Conservation (phyloP, 2,888 invertebrate species). For the Latrodectus hesperus region DNA sequence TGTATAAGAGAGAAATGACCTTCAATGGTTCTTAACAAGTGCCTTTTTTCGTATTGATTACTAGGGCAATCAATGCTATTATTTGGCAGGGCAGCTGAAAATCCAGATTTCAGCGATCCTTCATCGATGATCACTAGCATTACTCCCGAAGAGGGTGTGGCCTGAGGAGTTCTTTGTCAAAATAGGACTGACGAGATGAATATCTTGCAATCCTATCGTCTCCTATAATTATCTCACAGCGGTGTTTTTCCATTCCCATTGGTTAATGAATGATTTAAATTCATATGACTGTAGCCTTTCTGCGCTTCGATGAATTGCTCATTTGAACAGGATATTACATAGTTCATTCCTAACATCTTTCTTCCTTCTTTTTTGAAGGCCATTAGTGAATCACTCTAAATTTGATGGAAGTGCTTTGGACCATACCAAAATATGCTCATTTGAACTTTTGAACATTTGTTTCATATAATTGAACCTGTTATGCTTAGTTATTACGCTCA, state of each 20-base stretch:
- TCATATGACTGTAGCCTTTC: constrained; percentile 53
- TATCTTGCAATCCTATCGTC: constrained; percentile 65
- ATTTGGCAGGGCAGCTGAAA: constrained; percentile 42
- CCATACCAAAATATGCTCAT: too few relatives aligned
- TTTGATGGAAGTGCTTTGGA: not conserved
- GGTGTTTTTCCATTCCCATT: constrained; percentile 58
- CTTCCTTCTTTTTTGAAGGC: constrained; percentile 14
- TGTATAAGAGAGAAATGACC: not conserved
- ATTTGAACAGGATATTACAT: constrained; percentile 33
- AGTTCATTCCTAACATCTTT: constrained; percentile 27
- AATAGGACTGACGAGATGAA: constrained; percentile 44
- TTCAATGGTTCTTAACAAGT: constrained; percentile 26
- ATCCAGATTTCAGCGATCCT: constrained; percentile 56
- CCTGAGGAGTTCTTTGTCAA: constrained; percentile 58
- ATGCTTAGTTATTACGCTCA: too few relatives aligned
- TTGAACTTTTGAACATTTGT: too few relatives aligned
- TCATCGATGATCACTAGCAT: constrained; percentile 59
- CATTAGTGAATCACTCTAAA: constrained; percentile 16
- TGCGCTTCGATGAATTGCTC: constrained; percentile 24
- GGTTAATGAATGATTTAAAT: constrained; percentile 52
- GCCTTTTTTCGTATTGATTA: constrained; percentile 55
- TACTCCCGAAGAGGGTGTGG: constrained; percentile 51
- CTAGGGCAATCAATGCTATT: constrained; percentile 48
- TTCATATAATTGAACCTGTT: too few relatives aligned
- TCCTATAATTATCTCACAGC: constrained; percentile 50